Evolutionary conservation across 2,888 invertebrate genomes (phyloP).

Genomic region (Eurytoma californica): DNA sequence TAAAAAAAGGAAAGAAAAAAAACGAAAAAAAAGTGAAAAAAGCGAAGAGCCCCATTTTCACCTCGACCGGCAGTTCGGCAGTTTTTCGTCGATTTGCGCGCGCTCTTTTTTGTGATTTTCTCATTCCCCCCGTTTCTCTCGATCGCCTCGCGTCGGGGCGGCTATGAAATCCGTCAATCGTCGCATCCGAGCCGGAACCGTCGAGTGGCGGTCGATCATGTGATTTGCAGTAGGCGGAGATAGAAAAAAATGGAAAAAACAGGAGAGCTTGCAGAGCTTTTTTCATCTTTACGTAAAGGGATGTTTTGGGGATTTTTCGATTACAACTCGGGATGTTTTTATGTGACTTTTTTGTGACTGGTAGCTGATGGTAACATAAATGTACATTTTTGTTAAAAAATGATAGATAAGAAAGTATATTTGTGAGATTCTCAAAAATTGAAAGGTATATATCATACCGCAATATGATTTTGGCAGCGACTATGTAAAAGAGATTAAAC

Average conservation of each 20-base stretch:
- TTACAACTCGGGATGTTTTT: too few species aligned
- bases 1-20: too few species aligned
- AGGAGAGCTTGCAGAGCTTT: background rate
- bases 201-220: constrained; percentile 41
- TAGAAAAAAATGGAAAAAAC: constrained; percentile 3
- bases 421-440: too few species aligned
- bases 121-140: constrained; percentile 12
- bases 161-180: constrained; percentile 54
- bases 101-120: constrained; percentile 32
- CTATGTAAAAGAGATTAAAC: too few species aligned
- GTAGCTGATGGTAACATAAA: background rate
- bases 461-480: too few species aligned
- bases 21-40: too few species aligned
- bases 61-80: background rate
- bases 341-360: background rate
- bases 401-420: too few species aligned
- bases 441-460: too few species aligned
- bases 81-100: constrained; percentile 24
- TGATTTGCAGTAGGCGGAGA: constrained; percentile 26
- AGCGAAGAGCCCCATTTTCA: constrained; percentile 6
- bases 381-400: too few species aligned
- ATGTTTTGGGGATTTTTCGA: constrained; percentile 5
- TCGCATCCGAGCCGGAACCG: constrained; percentile 44
- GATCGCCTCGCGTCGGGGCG: constrained; percentile 26
- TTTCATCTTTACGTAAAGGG: background rate